Evolutionary conservation across 2,797 vertebrate genomes (phyloP).

Genomic region (Thunnus albacares): DNA sequence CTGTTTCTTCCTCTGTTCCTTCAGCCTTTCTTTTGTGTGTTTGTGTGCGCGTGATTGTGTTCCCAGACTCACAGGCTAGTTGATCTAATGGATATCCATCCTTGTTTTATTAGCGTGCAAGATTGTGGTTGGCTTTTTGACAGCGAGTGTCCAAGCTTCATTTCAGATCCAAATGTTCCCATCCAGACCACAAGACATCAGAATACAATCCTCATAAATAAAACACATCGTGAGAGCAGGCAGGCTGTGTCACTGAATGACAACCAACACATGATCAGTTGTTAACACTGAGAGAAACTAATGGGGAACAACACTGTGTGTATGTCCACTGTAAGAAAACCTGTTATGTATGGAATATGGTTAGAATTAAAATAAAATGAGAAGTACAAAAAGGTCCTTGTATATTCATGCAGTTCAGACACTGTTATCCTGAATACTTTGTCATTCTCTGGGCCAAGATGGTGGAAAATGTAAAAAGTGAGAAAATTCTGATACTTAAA

Average conservation of each 20-base stretch:
- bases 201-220: constrained; percentile 20
- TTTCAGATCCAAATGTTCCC: constrained; percentile 66
- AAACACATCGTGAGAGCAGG: constrained; percentile 31
- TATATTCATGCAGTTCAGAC: background rate
- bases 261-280: constrained; percentile 33
- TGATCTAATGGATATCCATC: constrained; percentile 47
- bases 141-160: constrained; percentile 31
- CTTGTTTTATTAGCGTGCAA: constrained; percentile 44
- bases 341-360: background rate
- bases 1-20: background rate
- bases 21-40: background rate
- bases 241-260: constrained; percentile 25
- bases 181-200: constrained; percentile 45
- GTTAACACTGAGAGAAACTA: constrained; percentile 28
- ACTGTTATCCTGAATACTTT: background rate
- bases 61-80: constrained; percentile 44
- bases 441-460: background rate
- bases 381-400: background rate
- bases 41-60: constrained; percentile 5
- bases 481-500: background rate
- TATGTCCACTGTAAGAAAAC: background rate
- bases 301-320: constrained; percentile 11
- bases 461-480: background rate
- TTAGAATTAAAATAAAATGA: background rate
- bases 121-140: constrained; percentile 46